Evolutionary conservation across 2,888 invertebrate species (phyloP), one percentile per base, ranked within the genome.

Genomic region (Apodemia mormo): DNA sequence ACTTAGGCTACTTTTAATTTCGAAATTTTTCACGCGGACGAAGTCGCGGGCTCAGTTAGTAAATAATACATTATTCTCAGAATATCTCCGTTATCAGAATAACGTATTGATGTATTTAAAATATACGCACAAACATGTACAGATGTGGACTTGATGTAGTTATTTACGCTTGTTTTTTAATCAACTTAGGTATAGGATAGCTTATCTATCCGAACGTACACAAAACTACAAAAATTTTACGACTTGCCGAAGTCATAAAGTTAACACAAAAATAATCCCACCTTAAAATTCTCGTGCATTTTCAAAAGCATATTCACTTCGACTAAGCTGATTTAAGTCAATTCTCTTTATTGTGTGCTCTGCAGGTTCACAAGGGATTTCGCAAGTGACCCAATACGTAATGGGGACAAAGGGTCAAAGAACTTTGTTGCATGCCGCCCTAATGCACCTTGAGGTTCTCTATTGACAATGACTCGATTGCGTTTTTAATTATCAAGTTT

Each of bases 351-450:
- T 64, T 64, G 33, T 37, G n/a, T 64, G 33, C 33, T 52, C 33
- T 54, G 65, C 70, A 74, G 72, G 74, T 73, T 70, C 45, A 72
- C 67, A 70, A 52, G 73, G 75, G 73, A 77, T 81, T 82, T 80
- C 77, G 82, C 81, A 82, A 84, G 76, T 74, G 78, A 73, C 76
- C 76, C 77, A 75, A 74, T 78, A 76, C 79, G 76, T 76, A 86
- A 88, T 81, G 84, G 79, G 85, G 84, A 75, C 83, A 85, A 73
- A 79, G 80, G 90, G 86, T 88, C 88, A 86, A 84, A 87, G 84
- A 86, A 85, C 89, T 82, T 65, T 6, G 64, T 30, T 9, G 67
- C 61, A 33, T 64, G 61, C 37, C 37, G 14, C 61, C 61, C 33
- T 33, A 64, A 64, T 64, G 33, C 61, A 14, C 61, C 61, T 14